Conservation (phyloP, 2,113 vertebrate species). For the Xiphorhynchus elegans region DNA sequence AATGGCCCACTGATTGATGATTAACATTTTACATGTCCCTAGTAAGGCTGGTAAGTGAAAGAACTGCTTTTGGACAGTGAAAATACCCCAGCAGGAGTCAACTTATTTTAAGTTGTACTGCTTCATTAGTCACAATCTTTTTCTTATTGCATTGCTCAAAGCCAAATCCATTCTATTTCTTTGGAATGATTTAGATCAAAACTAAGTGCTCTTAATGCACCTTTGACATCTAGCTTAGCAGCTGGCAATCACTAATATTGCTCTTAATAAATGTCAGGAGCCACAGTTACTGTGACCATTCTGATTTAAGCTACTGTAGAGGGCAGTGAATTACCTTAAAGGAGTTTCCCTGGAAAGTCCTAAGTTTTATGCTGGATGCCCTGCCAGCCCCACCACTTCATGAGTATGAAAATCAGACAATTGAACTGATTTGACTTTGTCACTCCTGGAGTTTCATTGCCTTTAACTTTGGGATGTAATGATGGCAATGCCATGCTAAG, state of each 20-base stretch:
- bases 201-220: conserved; percentile 78
- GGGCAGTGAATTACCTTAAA: conserved; percentile 86
- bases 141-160: conserved; percentile 76
- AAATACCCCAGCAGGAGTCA: conserved; percentile 73
- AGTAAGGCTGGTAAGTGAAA: conserved; percentile 75
- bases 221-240: conserved; percentile 85
- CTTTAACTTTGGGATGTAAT: conserved; percentile 79
- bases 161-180: conserved; percentile 76
- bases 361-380: conserved; percentile 79
- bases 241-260: conserved; percentile 77
- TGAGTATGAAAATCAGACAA: conserved; percentile 83
- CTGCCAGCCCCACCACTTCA: conserved; percentile 76
- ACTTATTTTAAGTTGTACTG: conserved; percentile 75
- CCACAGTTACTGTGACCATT: conserved; percentile 75
- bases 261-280: conserved; percentile 77
- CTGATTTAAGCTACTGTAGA: conserved; percentile 80
- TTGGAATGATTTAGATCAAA: conserved; percentile 76
- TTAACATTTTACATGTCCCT: conserved; percentile 84
- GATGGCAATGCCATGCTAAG: conserved; percentile 77
- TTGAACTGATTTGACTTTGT: conserved; percentile 84
- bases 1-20: conserved; percentile 82
- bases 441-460: conserved; percentile 84
- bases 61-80: conserved; percentile 80
- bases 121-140: conserved; percentile 83
- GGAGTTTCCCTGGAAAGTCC: conserved; percentile 75